Evolutionary conservation across 2,888 invertebrate species (phyloP), one percentile per base, ranked within the genome.

Genomic region (Epiperipatus broadwayi): DNA sequence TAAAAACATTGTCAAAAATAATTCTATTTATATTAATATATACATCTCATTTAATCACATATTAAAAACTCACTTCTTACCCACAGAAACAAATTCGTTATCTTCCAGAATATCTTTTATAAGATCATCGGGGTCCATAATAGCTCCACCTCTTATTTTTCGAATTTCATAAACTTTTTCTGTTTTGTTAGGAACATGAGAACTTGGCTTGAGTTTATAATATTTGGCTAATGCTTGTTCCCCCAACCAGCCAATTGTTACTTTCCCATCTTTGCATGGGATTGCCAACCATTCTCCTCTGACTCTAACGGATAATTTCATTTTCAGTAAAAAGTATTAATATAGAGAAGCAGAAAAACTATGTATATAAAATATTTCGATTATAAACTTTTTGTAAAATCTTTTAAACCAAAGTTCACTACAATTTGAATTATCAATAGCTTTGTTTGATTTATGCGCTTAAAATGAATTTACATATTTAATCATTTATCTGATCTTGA

Each of bases 41-140:
- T n/a, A n/a, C n/a, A n/a, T n/a, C n/a, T n/a, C n/a, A 5, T 30
- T 4, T 28, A n/a, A 30, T 3, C 1, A 2, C 14, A 5, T n/a
- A 18, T 18, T 12, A 2, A 14, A 36, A 21, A 38, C 3, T 5
- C 15, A 12, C 25, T n/a, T 46, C 62, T 57, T 54, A 69, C 69
- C 67, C 21, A 70, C 62, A 14, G 67, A 64, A 8, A 71, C 64
- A 51, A 68, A 70, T 47, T 71, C 71, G 48, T 69, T 66, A 49
- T 71, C 69, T 46, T 69, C 68, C 15, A 71, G 53, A 5, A 70
- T 66, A 39, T 66, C 64, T 31, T 52, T 53, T 30, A 70, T 59
- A 10, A 53, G 36, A 49, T 71, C 71, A 43, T 66, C 66, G 1
- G 62, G 62, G 50, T 71, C 70, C 20, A 71, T 51, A 28, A 70